phyloP scores from a whole-genome alignment of 2,797 vertebrate genomes.

The Rhinella marina region DNA sequence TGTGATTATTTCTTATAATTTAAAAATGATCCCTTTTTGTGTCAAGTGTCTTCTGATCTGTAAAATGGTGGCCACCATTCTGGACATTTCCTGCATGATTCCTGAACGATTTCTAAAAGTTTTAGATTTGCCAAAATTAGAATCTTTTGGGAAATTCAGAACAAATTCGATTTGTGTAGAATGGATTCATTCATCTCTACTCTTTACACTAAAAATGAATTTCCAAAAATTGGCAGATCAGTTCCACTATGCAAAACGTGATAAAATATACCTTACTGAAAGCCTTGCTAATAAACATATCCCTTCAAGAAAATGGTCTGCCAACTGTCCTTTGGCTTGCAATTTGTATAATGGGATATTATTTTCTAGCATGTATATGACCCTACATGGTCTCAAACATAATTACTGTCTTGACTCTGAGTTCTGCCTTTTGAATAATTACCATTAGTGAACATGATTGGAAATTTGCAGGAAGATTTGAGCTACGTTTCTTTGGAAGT shows the following conservation, averaged over 20 bases:
- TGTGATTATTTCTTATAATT: no score
- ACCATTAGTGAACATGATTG: constrained; percentile 52
- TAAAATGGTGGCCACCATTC: no score
- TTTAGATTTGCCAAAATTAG: neutral
- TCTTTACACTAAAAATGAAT: neutral
- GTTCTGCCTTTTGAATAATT: constrained; percentile 45
- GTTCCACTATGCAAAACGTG: neutral
- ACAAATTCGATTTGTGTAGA: no score
- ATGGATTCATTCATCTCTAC: no score
- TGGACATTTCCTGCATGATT: no score
- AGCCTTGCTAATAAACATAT: constrained; percentile 13
- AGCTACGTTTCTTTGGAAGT: constrained; percentile 25
- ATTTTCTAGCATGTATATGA: constrained; percentile 58
- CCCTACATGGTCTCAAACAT: constrained; percentile 51
- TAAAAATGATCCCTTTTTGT: no score
- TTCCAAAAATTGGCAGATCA: neutral
- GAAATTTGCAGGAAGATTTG: constrained; percentile 50
- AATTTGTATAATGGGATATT: constrained; percentile 54
- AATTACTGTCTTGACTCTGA: constrained; percentile 50
- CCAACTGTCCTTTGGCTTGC: constrained; percentile 31
- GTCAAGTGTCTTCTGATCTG: no score
- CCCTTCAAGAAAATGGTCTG: neutral
- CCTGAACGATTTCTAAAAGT: neutral
- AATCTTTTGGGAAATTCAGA: neutral
- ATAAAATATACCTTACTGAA: neutral